Evolutionary conservation across 2,113 vertebrate genomes (phyloP), one percentile per base, ranked within the genome.

Genomic region (Nothobranchius kuhntae): DNA sequence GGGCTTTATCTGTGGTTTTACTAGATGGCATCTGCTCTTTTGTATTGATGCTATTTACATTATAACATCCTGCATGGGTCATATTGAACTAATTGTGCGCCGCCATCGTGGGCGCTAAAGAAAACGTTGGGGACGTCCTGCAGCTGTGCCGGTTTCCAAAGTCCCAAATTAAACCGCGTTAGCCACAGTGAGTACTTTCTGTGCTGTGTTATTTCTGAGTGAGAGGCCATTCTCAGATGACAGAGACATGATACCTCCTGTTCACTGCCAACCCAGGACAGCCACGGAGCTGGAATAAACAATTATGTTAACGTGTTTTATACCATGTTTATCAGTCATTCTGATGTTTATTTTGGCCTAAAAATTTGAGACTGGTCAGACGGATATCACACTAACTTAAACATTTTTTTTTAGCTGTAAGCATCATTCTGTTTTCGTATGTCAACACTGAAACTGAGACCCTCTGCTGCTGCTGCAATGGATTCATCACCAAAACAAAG

Each of bases 171-270:
- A 79, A 63, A 67, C 53, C 14, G 13, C 69, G 56, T 68, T 57
- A 0, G 0, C 13, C 53, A 58, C 14, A 68, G 24, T 9, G 17
- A 48, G 69, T 17, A 73, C 62, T 67, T 50, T 0, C 30, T 46
- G 65, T 67, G 2, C 65, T 44, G 79, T 73, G 80, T 86, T 90
- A 89, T 90, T 88, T 81, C 68, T 60, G 82, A 84, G 77, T 51
- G 61, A 51, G 61, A 48, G 14, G 48, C 60, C 69, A 65, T 87
- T 86, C 86, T 46, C 21, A 65, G 75, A 78, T 78, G 75, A 75
- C 60, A 21, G 77, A 60, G 65, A 91, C 73, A 65, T 5, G 85
- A 91, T 53, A 65, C 75, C 80, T 38, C 63, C 47, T n/a, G 67
- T n/a, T 11, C 30, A 38, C 36, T 9, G 38, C 7, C 38, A 4